These are phyloP conservation scores for Onychostruthus taczanowskii DNA, from an alignment of 2,113 vertebrate species.

Conservation along the genomic window DNA sequence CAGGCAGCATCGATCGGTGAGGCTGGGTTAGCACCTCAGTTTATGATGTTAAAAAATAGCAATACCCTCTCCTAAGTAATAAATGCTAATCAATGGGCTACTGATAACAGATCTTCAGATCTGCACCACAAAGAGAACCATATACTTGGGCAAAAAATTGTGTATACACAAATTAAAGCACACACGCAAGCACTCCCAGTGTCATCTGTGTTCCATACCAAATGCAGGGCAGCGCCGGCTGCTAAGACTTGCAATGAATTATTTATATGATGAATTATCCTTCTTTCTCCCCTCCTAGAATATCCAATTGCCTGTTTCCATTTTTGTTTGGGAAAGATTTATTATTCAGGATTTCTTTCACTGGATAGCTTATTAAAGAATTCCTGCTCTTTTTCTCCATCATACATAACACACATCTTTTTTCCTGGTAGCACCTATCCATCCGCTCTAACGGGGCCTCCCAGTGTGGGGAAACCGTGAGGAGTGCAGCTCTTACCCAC, in stretches of 20 bases:
- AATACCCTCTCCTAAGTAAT: not conserved
- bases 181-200: not conserved
- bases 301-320: slow-evolving; percentile 18
- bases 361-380: not conserved
- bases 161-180: not conserved
- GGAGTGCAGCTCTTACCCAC: not conserved
- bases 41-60: not conserved
- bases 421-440: slow-evolving; percentile 10
- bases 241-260: slow-evolving; percentile 48
- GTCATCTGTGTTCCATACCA: slow-evolving; percentile 7
- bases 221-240: not conserved
- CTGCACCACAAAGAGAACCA: not conserved
- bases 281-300: slow-evolving; percentile 5
- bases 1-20: not conserved
- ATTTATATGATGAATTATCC: slow-evolving; percentile 44
- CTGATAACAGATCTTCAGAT: not conserved
- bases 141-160: not conserved
- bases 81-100: not conserved
- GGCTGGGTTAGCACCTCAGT: not conserved
- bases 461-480: not conserved
- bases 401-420: not conserved
- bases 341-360: not conserved
- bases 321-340: not conserved
- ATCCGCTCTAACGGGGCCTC: not conserved
- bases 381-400: not conserved